Conservation (phyloP, 2,888 invertebrate species). For the Lasioglossum malachurum region DNA sequence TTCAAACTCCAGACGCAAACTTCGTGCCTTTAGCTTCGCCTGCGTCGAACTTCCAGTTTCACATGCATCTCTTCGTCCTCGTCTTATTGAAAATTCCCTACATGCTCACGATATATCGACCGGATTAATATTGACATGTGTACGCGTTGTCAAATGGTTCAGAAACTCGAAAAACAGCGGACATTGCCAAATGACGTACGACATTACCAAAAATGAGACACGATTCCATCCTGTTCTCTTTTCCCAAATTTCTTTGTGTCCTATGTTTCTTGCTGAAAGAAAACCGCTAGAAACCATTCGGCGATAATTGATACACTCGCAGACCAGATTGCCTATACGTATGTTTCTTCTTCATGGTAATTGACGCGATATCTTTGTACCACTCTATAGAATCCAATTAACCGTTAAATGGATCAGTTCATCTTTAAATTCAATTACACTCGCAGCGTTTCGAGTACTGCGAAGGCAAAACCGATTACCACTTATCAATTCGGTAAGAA, state of each 20-base stretch:
- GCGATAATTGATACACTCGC: not conserved
- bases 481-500: not conserved
- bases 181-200: not conserved
- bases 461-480: not conserved
- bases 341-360: constrained; percentile 47
- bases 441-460: not conserved
- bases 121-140: constrained; percentile 67
- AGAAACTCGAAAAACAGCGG: constrained; percentile 65
- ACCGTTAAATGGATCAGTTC: not conserved
- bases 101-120: constrained; percentile 14
- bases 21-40: not conserved
- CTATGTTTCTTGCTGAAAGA: not conserved
- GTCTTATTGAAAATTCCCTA: constrained; percentile 29
- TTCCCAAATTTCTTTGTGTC: not conserved
- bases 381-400: not conserved
- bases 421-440: not conserved
- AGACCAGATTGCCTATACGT: constrained; percentile 15
- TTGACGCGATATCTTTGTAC: constrained; percentile 54
- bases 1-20: constrained; percentile 16
- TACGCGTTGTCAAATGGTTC: constrained; percentile 59
- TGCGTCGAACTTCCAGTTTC: constrained; percentile 37
- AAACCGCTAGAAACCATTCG: not conserved
- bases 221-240: not conserved
- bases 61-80: constrained; percentile 13
- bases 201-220: constrained; percentile 14